phyloP scores from a whole-genome alignment of 2,888 invertebrate genomes.

The Prenolepis imparis region DNA sequence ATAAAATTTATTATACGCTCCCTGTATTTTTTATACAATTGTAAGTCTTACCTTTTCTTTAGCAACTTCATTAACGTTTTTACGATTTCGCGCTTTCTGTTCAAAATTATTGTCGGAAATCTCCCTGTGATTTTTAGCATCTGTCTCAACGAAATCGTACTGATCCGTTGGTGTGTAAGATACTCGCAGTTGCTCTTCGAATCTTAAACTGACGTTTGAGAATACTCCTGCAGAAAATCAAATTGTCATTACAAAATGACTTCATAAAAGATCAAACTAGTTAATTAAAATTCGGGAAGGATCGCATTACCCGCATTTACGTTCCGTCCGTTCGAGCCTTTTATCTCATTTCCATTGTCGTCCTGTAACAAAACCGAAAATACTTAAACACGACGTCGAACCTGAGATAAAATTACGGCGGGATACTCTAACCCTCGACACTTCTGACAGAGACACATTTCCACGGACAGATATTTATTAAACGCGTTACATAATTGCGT shows the following conservation, averaged over 20 bases:
- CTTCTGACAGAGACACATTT: slow-evolving; percentile 38
- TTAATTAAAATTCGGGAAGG: background rate
- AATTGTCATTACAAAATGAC: background rate
- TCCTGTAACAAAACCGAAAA: slow-evolving; percentile 39
- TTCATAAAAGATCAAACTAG: background rate
- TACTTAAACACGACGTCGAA: background rate
- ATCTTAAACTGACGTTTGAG: slow-evolving; percentile 50
- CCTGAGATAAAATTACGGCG: background rate
- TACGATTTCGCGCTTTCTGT: slow-evolving; percentile 37
- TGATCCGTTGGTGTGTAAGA: slow-evolving; percentile 11
- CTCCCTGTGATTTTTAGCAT: slow-evolving; percentile 52
- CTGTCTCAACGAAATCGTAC: slow-evolving; percentile 26
- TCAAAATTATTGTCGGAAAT: slow-evolving; percentile 60
- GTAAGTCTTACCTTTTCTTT: slow-evolving; percentile 50
- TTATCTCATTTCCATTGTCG: slow-evolving; percentile 51
- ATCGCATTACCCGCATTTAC: slow-evolving; percentile 15
- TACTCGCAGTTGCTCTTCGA: slow-evolving; percentile 56
- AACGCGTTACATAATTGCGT: slow-evolving; percentile 40
- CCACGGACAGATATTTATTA: slow-evolving; percentile 16
- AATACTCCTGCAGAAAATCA: slow-evolving; percentile 55
- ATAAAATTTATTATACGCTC: background rate
- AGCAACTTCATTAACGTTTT: slow-evolving; percentile 35
- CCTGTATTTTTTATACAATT: background rate
- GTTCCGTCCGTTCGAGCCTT: slow-evolving; percentile 17
- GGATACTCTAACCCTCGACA: slow-evolving; percentile 62